Evolutionary conservation across 2,888 invertebrate species (phyloP).

Genomic region (Hesperia comma): DNA sequence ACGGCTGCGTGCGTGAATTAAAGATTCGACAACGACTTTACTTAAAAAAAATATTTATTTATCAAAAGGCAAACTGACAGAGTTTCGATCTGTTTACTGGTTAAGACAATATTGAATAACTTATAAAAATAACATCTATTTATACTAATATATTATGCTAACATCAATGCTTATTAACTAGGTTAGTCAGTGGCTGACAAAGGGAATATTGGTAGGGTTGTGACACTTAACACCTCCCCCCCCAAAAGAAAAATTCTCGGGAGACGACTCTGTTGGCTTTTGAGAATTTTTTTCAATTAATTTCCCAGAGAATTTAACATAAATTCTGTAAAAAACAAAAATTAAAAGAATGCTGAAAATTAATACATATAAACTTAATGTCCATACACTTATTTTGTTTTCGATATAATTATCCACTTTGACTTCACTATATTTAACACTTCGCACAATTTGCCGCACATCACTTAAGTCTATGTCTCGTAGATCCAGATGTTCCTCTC

Average conservation of each 20-base stretch:
- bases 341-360: neutral
- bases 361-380: conserved; percentile 1
- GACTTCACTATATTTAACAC: neutral
- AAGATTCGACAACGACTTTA: no score
- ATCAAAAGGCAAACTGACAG: no score
- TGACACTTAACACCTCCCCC: conserved; percentile 12
- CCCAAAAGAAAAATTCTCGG: conserved; percentile 10
- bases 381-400: neutral
- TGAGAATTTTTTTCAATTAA: neutral
- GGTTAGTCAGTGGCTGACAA: no score
- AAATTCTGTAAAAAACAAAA: neutral
- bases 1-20: no score
- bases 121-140: no score
- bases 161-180: no score
- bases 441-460: neutral
- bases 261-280: neutral
- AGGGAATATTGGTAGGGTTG: no score
- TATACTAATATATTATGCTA: no score
- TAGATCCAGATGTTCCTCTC: conserved; percentile 1
- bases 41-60: no score
- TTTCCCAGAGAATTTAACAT: neutral
- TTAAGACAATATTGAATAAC: no score
- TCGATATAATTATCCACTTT: no score
- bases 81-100: no score
- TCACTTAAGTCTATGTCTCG: conserved; percentile 3